Base-by-base conservation (phyloP, 2,113 vertebrate genomes). In the Crypturellus undulatus region DNA sequence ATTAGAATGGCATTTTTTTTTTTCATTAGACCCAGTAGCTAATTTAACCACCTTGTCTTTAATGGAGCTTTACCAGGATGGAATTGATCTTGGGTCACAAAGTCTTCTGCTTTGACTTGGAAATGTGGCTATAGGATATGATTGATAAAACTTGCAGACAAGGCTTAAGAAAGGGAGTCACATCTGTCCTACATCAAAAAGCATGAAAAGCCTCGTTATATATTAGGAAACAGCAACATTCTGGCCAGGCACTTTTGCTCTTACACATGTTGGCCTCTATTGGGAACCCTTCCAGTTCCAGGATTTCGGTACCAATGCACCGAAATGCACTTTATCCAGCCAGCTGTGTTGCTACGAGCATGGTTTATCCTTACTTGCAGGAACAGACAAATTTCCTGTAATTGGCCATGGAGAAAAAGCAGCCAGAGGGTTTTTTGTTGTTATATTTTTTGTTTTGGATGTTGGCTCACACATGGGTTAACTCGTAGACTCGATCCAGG, bases 181-280 rank as follows among this genome's bases (percentile, higher is more conserved):
- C 38, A 21, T 38, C 38, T 77, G 28, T 79, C 45, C 30, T 32
- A 8, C 1, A 42, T 42, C 40, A 42, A 10, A 14, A 13, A 59
- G 36, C n/a, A 71, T 65, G 26, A 76, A 32, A 65, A 80, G 12
- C n/a, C 52, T 56, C 43, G 30, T 38, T 71, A 52, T 6, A 2
- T 6, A 6, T 42, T 56, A 56, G 65, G 34, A 65, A 49, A 36
- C 26, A 67, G 20, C n/a, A 38, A 9, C 0, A 0, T 25, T 60
- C 25, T 34, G 54, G 38, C 51, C 14, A 21, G 1, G 2, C 28
- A 9, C 10, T 1, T 78, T 68, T 65, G 54, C 21, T 65, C 65
- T 54, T 19, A 10, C 19, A 22, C 13, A 9, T 8, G 2, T 82
- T 51, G 70, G 12, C n/a, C 34, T 52, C 60, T 47, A 2, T 20